Base-by-base conservation (phyloP, 2,113 vertebrate species). In the Thymallus thymallus region DNA sequence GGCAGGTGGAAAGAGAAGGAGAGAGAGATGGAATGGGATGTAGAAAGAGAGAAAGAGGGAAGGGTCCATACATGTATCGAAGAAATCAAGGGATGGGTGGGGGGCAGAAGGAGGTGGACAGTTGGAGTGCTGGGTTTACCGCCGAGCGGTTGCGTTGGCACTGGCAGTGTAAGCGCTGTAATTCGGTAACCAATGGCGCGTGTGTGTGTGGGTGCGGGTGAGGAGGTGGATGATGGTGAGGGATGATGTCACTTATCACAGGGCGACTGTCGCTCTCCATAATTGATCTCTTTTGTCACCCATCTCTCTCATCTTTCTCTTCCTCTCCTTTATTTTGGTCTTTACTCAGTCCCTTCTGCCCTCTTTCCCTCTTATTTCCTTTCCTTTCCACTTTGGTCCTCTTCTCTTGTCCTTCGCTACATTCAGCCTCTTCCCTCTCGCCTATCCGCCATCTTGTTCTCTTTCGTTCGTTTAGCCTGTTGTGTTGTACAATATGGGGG, bases 11-110 rank as follows among this genome's bases (percentile, higher is more conserved):
- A 29, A 56, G 46, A 58, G 26, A 4, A 23, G 56, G 61, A 30
- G 58, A 72, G 30, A 62, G 24, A 60, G 70, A 72, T 41, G 35
- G 35, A 24, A 23, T 18, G 22, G 60, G 60, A 22, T 10, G n/a
- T 23, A 61, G 70, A 61, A 58, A 46, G 58, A 45, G 61, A 41
- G 48, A 60, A 16, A 73, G 61, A 60, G 68, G 48, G 72, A 68
- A 23, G 41, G 61, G 45, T n/a, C 61, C 46, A 71, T 67, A 69
- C 68, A 46, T 20, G 64, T 74, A 69, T 22, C 30, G 76, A 29
- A 45, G 58, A 24, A 74, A 26, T 16, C 12, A 56, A 32, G 10
- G 14, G 46, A 70, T n/a, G 51, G 22, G 29, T 13, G 4, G 62
- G 30, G 24, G 35, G 18, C 6, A 45, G 14, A 35, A 22, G 7